Conservation (phyloP, 2,797 vertebrate genomes). For the Rhodeus uyekii region DNA sequence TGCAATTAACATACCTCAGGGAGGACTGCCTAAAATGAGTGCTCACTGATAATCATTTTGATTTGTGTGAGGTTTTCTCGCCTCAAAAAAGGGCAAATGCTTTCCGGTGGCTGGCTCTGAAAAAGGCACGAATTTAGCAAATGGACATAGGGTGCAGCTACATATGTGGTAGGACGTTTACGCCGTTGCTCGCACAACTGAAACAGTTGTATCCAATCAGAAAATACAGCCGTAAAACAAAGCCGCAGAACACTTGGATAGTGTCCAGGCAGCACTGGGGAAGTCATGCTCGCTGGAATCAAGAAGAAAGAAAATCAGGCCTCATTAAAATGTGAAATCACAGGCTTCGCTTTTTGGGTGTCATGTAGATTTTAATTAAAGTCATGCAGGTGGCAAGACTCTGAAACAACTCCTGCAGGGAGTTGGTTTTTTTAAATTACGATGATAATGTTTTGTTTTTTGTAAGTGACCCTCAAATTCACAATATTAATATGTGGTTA, state of each 20-base stretch:
- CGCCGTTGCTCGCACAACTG: neutral
- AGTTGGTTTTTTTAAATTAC: conserved; percentile 63
- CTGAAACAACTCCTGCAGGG: conserved; percentile 50
- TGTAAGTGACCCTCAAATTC: conserved; percentile 39
- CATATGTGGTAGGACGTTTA: neutral
- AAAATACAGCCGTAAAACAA: conserved; percentile 24
- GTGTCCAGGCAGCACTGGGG: conserved; percentile 27
- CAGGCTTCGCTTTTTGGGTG: conserved; percentile 47
- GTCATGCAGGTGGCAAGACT: conserved; percentile 52
- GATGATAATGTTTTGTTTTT: conserved; percentile 54
- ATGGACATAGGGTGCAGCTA: neutral
- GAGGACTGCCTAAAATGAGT: neutral
- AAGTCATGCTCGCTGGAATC: conserved; percentile 20
- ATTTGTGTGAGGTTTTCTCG: conserved; percentile 1
- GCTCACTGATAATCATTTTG: conserved; percentile 2
- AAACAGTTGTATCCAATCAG: conserved; percentile 38
- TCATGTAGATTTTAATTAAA: conserved; percentile 71
- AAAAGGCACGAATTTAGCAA: conserved; percentile 2
- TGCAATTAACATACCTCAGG: conserved; percentile 12
- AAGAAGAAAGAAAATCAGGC: conserved; percentile 31
- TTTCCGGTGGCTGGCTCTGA: neutral
- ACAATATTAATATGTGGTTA: conserved; percentile 60
- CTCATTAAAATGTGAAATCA: conserved; percentile 37
- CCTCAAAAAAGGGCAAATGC: conserved; percentile 13
- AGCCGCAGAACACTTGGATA: conserved; percentile 32